These are phyloP conservation scores for Fregata magnificens DNA, from an alignment of 2,113 vertebrate genomes.

Conservation along the genomic window DNA sequence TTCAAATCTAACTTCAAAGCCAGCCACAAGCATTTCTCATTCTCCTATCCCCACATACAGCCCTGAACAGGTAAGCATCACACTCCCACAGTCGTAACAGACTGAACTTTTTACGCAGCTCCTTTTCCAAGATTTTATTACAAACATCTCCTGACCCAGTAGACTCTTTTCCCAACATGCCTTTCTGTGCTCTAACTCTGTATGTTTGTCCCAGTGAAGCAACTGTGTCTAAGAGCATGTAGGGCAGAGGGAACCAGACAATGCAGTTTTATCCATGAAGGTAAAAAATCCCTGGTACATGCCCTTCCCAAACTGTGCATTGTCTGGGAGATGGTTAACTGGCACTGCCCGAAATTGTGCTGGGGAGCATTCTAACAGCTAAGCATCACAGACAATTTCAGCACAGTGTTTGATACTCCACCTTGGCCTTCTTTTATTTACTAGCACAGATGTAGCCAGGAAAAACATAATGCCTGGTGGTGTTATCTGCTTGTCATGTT, in stretches of 20 bases:
- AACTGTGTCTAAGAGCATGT: neutral
- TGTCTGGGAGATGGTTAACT: neutral
- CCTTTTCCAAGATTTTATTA: neutral
- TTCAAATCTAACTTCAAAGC: neutral
- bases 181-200: neutral
- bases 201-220: neutral
- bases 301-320: neutral
- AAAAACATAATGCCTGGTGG: neutral
- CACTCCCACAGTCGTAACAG: neutral
- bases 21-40: neutral
- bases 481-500: neutral
- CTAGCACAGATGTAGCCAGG: slow-evolving; percentile 3
- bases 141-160: neutral
- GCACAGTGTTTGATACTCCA: neutral
- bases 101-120: neutral
- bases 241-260: neutral
- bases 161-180: neutral
- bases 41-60: rapidly evolving
- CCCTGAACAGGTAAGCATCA: neutral
- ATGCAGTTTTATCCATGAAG: neutral
- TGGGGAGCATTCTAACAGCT: neutral
- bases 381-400: neutral
- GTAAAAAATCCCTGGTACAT: neutral
- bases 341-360: neutral
- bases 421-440: slow-evolving; percentile 2